Conservation (phyloP, 2,888 invertebrate genomes). For the Lithophane socia region DNA sequence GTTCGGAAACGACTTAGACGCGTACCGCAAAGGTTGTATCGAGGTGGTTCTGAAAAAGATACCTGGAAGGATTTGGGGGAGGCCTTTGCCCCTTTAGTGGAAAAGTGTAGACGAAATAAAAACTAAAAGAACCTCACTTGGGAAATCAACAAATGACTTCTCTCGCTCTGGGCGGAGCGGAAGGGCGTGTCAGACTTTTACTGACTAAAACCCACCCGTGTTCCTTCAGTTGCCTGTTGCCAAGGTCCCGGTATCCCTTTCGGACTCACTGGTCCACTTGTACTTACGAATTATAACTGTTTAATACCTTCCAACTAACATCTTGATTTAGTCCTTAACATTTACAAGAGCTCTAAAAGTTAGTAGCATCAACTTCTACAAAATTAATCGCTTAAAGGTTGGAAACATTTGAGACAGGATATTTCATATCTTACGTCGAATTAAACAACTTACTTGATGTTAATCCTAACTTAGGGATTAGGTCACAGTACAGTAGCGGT, state of each 20-base stretch:
- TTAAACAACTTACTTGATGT: conserved; percentile 18
- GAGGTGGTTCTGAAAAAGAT: background rate
- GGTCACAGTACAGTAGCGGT: background rate
- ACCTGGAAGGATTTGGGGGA: background rate
- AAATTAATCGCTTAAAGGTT: background rate
- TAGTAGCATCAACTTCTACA: background rate
- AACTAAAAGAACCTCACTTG: background rate
- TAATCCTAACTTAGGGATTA: conserved; percentile 16
- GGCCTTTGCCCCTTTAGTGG: background rate
- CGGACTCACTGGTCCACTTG: too few relatives aligned
- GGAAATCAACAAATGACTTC: too few relatives aligned
- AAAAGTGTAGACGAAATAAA: background rate
- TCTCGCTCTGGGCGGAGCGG: too few relatives aligned
- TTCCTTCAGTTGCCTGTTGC: too few relatives aligned
- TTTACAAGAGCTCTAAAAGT: conserved; percentile 16
- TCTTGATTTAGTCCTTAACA: conserved; percentile 18
- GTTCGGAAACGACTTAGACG: background rate
- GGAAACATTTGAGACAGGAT: conserved; percentile 30
- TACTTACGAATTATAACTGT: background rate
- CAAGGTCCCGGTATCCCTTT: too few relatives aligned
- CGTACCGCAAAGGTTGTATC: background rate
- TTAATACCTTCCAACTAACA: background rate
- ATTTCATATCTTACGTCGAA: conserved; percentile 33
- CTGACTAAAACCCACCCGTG: too few relatives aligned
- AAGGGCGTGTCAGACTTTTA: too few relatives aligned